These are phyloP conservation scores for Tachyglossus aculeatus DNA, from an alignment of 2,797 vertebrate species.

Conservation along the genomic window DNA sequence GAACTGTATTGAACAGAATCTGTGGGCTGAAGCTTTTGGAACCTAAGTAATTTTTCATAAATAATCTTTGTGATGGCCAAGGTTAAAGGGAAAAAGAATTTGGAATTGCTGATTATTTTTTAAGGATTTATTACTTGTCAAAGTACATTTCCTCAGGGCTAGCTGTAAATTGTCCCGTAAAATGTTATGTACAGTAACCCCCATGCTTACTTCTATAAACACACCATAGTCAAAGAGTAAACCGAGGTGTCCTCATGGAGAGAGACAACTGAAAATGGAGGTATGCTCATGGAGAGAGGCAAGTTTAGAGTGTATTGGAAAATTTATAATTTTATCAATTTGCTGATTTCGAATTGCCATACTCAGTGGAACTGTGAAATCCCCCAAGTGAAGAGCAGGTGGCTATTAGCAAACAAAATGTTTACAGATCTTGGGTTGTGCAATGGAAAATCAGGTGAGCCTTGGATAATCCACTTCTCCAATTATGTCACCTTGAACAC, in stretches of 20 bases:
- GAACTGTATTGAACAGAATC: not conserved
- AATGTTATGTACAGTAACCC: too few relatives aligned
- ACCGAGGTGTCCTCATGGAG: not conserved
- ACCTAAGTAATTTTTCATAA: slow-evolving; percentile 11
- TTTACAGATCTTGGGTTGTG: slow-evolving; percentile 16
- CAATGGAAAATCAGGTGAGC: too few relatives aligned
- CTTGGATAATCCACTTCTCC: slow-evolving; percentile 4
- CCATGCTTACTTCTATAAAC: too few relatives aligned
- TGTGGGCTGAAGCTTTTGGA: not conserved
- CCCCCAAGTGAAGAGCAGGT: slow-evolving; percentile 7
- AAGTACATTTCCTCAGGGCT: not conserved
- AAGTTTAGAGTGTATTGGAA: not conserved
- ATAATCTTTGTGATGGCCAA: slow-evolving; percentile 9
- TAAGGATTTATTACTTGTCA: slow-evolving; percentile 1
- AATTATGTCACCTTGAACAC: slow-evolving; percentile 13
- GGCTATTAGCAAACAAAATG: not conserved
- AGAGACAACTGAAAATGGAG: too few relatives aligned
- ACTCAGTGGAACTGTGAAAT: not conserved
- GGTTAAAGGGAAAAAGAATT: not conserved
- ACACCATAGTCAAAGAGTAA: too few relatives aligned
- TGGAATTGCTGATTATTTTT: slow-evolving; percentile 10
- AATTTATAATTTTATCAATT: not conserved
- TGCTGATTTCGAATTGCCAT: slow-evolving; percentile 4
- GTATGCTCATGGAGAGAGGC: not conserved
- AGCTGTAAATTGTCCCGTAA: too few relatives aligned